Conservation (phyloP, 2,888 invertebrate genomes). For the Caenorhabditis becei region DNA sequence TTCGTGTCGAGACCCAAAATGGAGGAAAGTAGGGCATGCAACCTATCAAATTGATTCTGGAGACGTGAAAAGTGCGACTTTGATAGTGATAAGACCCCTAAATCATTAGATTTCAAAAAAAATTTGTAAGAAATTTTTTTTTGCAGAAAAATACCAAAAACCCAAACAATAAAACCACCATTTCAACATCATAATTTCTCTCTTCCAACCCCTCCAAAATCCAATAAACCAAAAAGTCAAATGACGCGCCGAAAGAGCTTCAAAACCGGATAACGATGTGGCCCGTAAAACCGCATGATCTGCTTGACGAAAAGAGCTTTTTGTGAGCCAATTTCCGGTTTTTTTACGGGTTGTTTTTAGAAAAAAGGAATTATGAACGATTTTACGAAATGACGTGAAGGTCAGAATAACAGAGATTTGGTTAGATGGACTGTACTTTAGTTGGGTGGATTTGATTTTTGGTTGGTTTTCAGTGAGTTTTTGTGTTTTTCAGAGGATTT, state of each 20-base stretch:
- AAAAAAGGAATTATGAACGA: too few species aligned
- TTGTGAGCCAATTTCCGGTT: background rate
- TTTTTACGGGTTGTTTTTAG: background rate
- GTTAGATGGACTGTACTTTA: too few species aligned
- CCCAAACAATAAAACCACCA: background rate
- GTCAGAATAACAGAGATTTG: too few species aligned
- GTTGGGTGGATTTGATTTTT: too few species aligned
- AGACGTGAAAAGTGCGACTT: background rate
- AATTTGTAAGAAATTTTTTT: too few species aligned
- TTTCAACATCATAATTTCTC: background rate
- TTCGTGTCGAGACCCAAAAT: slow-evolving; percentile 9
- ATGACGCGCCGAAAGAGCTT: background rate
- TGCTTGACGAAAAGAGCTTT: background rate
- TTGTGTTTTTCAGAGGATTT: background rate
- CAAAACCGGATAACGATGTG: slow-evolving; percentile 2
- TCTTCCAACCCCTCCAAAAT: background rate
- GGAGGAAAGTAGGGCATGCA: background rate
- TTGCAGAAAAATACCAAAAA: too few species aligned
- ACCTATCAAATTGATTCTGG: background rate
- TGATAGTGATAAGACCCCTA: background rate
- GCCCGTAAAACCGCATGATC: background rate
- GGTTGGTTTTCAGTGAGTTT: background rate
- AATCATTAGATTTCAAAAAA: background rate
- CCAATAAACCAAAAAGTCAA: background rate
- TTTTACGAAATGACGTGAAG: too few species aligned